These are phyloP conservation scores for Tryphoninae sp. DNA, from an alignment of 2,888 invertebrate genomes.

Conservation along the genomic window DNA sequence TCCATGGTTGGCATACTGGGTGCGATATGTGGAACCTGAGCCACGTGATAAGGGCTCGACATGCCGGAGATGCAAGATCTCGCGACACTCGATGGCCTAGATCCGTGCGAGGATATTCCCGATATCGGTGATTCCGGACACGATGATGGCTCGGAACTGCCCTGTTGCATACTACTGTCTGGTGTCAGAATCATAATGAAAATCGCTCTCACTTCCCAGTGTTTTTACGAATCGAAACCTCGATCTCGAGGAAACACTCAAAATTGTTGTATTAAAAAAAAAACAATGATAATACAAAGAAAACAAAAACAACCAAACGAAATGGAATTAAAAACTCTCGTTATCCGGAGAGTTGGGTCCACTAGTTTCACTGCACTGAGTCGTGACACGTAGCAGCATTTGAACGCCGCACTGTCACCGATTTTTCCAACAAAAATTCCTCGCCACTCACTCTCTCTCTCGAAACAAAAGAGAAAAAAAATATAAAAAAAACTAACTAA, in stretches of 20 bases:
- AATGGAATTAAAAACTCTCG: slow-evolving; percentile 27
- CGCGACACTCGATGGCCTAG: slow-evolving; percentile 62
- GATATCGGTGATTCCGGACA: slow-evolving; percentile 82
- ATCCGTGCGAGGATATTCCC: slow-evolving; percentile 79
- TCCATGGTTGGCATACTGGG: slow-evolving; percentile 80
- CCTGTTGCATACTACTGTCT: slow-evolving; percentile 85
- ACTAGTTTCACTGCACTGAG: slow-evolving; percentile 55
- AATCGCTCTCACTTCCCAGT: background rate
- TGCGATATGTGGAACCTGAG: slow-evolving; percentile 74
- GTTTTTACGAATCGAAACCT: background rate
- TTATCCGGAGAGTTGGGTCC: slow-evolving; percentile 51
- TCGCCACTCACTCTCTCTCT: slow-evolving; percentile 7
- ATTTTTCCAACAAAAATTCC: slow-evolving; percentile 18
- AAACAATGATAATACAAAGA: background rate
- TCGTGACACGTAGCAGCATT: slow-evolving; percentile 46
- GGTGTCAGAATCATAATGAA: slow-evolving; percentile 85
- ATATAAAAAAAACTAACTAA: background rate
- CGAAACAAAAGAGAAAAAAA: slow-evolving; percentile 7
- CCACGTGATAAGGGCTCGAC: slow-evolving; percentile 75
- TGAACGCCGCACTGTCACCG: slow-evolving; percentile 51
- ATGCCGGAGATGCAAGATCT: slow-evolving; percentile 65
- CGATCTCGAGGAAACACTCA: background rate
- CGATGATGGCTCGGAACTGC: slow-evolving; percentile 81
- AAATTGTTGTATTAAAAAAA: no score
- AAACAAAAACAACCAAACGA: slow-evolving; percentile 2